phyloP scores from a whole-genome alignment of 2,797 vertebrate genomes.

The Coendou prehensilis region DNA sequence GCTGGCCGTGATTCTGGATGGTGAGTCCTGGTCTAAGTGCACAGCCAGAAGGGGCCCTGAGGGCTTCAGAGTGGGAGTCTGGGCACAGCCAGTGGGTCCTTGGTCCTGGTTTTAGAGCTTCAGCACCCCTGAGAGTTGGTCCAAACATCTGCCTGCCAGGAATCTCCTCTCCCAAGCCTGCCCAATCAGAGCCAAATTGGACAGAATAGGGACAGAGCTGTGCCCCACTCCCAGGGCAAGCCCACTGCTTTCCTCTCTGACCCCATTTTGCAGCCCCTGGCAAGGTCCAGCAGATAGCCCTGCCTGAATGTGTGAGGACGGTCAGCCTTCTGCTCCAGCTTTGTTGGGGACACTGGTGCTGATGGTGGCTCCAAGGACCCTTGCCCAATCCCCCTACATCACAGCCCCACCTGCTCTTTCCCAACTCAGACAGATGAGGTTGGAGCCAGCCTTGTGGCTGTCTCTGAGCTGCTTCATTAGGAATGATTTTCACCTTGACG shows the following conservation, averaged over 20 bases:
- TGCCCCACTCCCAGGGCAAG: fast-evolving
- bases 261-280: too few relatives aligned
- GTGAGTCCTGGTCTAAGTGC: fast-evolving
- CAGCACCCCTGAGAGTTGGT: neutral
- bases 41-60: neutral
- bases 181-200: neutral
- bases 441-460: neutral
- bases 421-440: neutral
- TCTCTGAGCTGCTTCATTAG: conserved; percentile 35
- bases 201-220: too few relatives aligned
- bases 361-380: neutral
- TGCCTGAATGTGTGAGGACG: neutral
- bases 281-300: neutral
- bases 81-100: neutral
- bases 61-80: neutral
- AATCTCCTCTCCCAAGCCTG: neutral
- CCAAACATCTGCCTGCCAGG: neutral
- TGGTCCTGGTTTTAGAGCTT: neutral
- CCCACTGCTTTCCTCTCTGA: too few relatives aligned
- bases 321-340: neutral
- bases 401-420: neutral
- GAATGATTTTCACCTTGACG: conserved; percentile 66
- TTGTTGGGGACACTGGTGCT: neutral
- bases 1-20: neutral
- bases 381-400: too few relatives aligned